These are phyloP conservation scores for Parotia lawesii DNA, from an alignment of 2,113 vertebrate genomes.

Conservation along the genomic window DNA sequence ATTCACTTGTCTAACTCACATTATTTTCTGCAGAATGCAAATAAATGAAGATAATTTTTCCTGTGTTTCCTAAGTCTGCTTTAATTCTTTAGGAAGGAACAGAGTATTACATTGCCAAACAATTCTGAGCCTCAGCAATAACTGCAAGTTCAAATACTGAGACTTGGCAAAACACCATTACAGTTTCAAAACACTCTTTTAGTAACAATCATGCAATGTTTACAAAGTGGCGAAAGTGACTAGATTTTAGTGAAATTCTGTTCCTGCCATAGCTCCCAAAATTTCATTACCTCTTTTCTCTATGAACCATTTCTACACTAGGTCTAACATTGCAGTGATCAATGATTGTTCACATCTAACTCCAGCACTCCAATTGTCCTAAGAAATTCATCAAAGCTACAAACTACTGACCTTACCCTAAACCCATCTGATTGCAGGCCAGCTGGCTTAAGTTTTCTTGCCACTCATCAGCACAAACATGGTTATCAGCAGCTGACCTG, in stretches of 20 bases:
- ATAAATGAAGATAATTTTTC: neutral
- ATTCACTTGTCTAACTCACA: neutral
- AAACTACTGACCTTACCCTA: conserved; percentile 94
- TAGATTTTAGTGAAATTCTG: neutral
- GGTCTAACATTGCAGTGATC: neutral
- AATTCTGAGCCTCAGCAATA: neutral
- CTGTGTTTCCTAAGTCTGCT: neutral
- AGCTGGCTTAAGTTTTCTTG: conserved; percentile 80
- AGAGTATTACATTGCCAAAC: neutral
- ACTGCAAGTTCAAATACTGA: neutral
- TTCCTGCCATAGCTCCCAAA: neutral
- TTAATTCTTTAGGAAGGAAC: neutral
- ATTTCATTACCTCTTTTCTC: neutral
- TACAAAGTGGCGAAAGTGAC: neutral
- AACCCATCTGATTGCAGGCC: conserved; percentile 94
- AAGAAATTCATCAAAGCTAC: conserved; percentile 68
- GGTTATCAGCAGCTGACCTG: conserved; percentile 79
- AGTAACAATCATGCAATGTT: neutral
- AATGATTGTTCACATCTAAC: neutral
- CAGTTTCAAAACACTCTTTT: neutral
- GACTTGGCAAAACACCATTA: neutral
- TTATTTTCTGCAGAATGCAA: neutral
- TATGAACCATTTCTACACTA: neutral
- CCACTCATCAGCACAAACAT: conserved; percentile 93
- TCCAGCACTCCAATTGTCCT: neutral